phyloP scores from a whole-genome alignment of 2,113 vertebrate species.

The Todiramphus chloris region DNA sequence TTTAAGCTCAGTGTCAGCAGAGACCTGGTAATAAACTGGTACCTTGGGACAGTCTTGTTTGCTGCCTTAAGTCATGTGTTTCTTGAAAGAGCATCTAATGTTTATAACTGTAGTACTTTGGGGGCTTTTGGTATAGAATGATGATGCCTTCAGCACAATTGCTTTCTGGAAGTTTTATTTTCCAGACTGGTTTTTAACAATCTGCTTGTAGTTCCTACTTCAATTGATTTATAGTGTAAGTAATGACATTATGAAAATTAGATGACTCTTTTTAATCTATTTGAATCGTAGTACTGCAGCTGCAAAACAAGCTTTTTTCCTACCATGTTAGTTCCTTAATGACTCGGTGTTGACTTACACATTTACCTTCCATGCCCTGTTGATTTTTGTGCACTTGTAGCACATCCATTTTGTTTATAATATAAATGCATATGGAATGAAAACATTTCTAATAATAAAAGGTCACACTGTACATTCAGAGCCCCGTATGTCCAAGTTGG shows the following conservation, averaged over 20 bases:
- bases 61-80: not conserved
- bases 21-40: not conserved
- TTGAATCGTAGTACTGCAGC: not conserved
- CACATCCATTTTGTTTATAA: not conserved
- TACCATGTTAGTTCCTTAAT: not conserved
- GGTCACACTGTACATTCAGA: not conserved
- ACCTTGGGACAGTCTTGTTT: not conserved
- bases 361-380: not conserved
- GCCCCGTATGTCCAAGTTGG: not conserved
- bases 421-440: not conserved
- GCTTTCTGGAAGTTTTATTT: not conserved
- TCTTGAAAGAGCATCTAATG: not conserved
- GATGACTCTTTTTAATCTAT: not conserved
- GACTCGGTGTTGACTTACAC: not conserved
- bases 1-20: not conserved
- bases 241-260: not conserved
- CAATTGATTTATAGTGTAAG: not conserved
- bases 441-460: not conserved
- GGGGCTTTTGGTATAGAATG: not conserved
- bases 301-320: not conserved
- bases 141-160: not conserved
- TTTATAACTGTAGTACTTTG: rapidly evolving
- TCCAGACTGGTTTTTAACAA: not conserved
- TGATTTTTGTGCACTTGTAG: not conserved
- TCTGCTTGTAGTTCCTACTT: not conserved